These are phyloP conservation scores for Tenthredo amoena DNA, from an alignment of 2,888 invertebrate genomes.

Conservation along the genomic window DNA sequence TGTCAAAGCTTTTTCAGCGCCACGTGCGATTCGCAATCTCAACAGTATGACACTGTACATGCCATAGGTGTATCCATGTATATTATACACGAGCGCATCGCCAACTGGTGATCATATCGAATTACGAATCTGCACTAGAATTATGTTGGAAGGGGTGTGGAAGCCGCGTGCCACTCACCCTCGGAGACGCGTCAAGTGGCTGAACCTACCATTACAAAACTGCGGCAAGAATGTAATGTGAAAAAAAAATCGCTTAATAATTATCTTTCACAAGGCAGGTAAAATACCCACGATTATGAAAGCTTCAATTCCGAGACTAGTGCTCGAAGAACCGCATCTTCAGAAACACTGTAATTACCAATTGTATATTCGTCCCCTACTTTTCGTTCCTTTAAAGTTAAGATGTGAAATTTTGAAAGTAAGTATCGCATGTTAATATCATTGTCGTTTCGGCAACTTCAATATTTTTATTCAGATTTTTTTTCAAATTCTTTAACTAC, in stretches of 20 bases:
- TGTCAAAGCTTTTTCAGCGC: slow-evolving; percentile 47
- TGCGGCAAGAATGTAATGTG: neutral
- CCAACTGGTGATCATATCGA: slow-evolving; percentile 50
- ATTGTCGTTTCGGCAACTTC: neutral
- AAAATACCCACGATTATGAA: neutral
- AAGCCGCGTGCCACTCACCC: slow-evolving; percentile 39
- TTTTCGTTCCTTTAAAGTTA: neutral
- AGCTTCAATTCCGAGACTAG: neutral
- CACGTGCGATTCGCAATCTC: slow-evolving; percentile 53
- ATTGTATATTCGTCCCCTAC: neutral
- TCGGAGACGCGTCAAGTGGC: slow-evolving; percentile 33
- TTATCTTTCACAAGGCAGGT: neutral
- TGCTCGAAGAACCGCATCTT: neutral
- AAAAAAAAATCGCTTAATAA: slow-evolving; percentile 9
- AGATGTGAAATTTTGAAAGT: neutral
- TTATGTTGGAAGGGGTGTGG: slow-evolving; percentile 24
- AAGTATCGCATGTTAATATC: neutral
- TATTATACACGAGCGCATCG: slow-evolving; percentile 33
- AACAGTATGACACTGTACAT: slow-evolving; percentile 23
- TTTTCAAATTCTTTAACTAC: neutral
- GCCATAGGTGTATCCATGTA: neutral
- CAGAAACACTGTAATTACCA: neutral
- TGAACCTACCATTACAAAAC: slow-evolving; percentile 16
- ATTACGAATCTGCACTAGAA: slow-evolving; percentile 45
- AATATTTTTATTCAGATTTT: neutral